phyloP scores from a whole-genome alignment of 2,888 invertebrate species.

The Xylota segnis region DNA sequence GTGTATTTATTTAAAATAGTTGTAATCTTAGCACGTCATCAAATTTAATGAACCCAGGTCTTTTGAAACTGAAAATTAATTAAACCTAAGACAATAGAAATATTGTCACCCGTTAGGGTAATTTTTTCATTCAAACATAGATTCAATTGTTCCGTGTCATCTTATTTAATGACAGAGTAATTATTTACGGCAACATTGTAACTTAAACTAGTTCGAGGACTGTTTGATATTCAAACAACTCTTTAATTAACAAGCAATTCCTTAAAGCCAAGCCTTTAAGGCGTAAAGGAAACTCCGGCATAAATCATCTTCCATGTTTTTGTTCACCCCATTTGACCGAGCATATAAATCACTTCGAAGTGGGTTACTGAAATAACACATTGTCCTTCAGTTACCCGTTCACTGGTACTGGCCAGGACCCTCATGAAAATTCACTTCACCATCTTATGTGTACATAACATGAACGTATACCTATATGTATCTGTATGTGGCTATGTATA shows the following conservation, averaged over 20 bases:
- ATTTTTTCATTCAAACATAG: not conserved
- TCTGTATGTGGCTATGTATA: not conserved
- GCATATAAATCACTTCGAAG: conserved; percentile 67
- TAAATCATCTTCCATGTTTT: conserved; percentile 68
- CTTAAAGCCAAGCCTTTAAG: not conserved
- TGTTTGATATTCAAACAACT: not conserved
- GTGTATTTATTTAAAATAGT: conserved; percentile 26
- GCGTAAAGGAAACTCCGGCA: not conserved
- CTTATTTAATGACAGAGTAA: not conserved
- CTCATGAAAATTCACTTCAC: conserved; percentile 47
- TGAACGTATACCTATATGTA: not conserved
- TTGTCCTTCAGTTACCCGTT: conserved; percentile 61
- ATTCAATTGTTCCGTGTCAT: too few relatives aligned
- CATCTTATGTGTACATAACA: conserved; percentile 42
- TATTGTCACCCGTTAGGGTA: conserved; percentile 13
- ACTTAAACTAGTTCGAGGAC: not conserved
- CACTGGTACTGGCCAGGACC: conserved; percentile 44
- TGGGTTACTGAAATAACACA: conserved; percentile 73
- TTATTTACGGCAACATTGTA: not conserved
- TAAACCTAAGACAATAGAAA: conserved; percentile 12
- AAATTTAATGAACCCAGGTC: conserved; percentile 59
- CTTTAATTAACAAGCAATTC: not conserved
- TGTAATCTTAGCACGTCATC: conserved; percentile 72
- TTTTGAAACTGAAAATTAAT: not conserved
- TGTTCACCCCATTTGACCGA: conserved; percentile 59